phyloP scores from a whole-genome alignment of 64 coral and sea anemone genomes.

The Stylophora pistillata region DNA sequence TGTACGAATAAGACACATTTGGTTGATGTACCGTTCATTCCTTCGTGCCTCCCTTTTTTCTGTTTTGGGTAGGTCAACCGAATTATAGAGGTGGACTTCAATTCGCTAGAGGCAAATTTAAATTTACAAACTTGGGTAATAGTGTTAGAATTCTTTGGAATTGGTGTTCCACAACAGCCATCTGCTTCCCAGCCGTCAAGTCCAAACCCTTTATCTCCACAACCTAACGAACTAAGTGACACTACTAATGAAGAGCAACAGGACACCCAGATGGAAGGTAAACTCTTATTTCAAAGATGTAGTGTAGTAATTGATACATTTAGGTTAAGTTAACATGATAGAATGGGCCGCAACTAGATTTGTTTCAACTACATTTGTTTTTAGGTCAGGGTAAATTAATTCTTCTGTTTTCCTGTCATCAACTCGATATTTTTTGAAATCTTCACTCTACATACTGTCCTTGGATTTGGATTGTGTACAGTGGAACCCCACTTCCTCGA shows the following conservation, averaged over 20 bases:
- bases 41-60: background rate
- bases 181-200: constrained; percentile 46
- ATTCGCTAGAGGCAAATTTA: constrained; percentile 85
- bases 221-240: background rate
- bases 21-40: background rate
- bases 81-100: constrained; percentile 90
- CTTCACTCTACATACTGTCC: too few species aligned
- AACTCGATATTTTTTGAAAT: too few species aligned
- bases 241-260: background rate
- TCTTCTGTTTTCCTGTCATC: too few species aligned
- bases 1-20: too few species aligned
- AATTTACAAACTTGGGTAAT: constrained; percentile 98
- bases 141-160: constrained; percentile 97
- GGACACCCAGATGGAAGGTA: constrained; percentile 10
- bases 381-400: too few species aligned
- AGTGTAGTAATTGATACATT: background rate
- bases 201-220: constrained; percentile 14
- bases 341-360: too few species aligned
- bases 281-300: too few species aligned
- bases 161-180: constrained; percentile 75
- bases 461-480: too few species aligned
- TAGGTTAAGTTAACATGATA: background rate
- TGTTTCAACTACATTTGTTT: too few species aligned
- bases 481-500: too few species aligned
- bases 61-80: constrained; percentile 58